phyloP scores from a whole-genome alignment of 2,888 invertebrate species.

The Trilocha varians region DNA sequence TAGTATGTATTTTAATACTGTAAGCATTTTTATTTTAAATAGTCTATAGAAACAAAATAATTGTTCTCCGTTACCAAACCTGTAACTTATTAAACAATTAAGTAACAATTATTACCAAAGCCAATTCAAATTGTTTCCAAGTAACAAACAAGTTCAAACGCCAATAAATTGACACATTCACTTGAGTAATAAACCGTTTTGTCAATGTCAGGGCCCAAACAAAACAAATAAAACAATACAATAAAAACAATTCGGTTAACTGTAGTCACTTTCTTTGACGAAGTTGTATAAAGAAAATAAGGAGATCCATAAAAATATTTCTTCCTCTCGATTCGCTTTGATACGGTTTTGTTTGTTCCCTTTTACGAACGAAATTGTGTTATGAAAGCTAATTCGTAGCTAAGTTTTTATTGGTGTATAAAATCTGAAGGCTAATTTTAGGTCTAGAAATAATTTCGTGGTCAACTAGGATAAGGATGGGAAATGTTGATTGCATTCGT shows the following conservation, averaged over 20 bases:
- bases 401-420: slow-evolving; percentile 12
- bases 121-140: slow-evolving; percentile 2
- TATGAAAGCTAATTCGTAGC: slow-evolving; percentile 19
- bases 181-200: slow-evolving; percentile 29
- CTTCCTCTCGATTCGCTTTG: slow-evolving; percentile 19
- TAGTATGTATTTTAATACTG: too few relatives aligned
- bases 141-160: slow-evolving; percentile 13
- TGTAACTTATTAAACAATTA: too few relatives aligned
- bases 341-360: slow-evolving; percentile 22
- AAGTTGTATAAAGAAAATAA: slow-evolving; percentile 25
- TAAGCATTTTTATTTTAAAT: too few relatives aligned
- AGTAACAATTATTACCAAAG: neutral
- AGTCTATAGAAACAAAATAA: too few relatives aligned
- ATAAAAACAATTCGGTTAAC: slow-evolving; percentile 39
- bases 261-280: slow-evolving; percentile 30
- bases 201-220: slow-evolving; percentile 20
- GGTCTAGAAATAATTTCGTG: too few relatives aligned
- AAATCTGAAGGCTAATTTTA: slow-evolving; percentile 13
- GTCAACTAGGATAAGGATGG: too few relatives aligned
- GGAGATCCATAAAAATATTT: slow-evolving; percentile 21
- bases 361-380: slow-evolving; percentile 22
- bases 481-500: too few relatives aligned
- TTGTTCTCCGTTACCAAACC: too few relatives aligned
- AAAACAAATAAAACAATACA: slow-evolving; percentile 29
- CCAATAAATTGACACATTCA: slow-evolving; percentile 16